Base-by-base conservation (phyloP, 1,140 invertebrate species). In the Zaprionus camerounensis region DNA sequence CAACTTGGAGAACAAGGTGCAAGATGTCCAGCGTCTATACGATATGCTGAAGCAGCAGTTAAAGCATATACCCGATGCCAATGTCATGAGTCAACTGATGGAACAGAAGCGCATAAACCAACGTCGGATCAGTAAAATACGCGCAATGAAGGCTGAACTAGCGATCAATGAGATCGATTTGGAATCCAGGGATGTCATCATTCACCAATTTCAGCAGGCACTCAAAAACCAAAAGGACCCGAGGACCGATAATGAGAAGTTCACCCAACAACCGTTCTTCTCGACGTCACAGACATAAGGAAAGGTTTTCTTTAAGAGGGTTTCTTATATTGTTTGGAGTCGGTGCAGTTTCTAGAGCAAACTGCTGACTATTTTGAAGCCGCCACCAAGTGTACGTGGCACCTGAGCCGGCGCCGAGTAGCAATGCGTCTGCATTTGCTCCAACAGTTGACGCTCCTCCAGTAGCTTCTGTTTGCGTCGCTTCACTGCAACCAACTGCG, bases 401-500 rank as follows among this genome's bases (percentile, higher is more conserved):
- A 88, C 44, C 31, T 82, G 81, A 3, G 87, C 72, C 3, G 92
- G 91, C 1, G 92, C 91, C 28, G 92, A 92, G 36, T 80, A 91
- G 73, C 91, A 92, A 49, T 92, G 85, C 0, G 80, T 65, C 38
- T 91, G 91, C 81, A 91, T 93, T 53, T 93, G 87, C 31, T 84
- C 82, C 0, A 92, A 62, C 3, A 91, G 31, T 1, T 92, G 77
- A 0, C 91, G 72, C 49, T 93, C 91, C 46, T 92, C 88, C 2
- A 92, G 58, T 0, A 93, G 74, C 44, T 92, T 93, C 62, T 92
- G 88, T 58, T 93, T 93, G n/a, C 82, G 81, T 26, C 86, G 83
- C 62, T 92, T 92, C 53, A 93, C 92, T 44, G 91, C 78, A 20
- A 88, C 65, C n/a, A 93, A 58, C 36, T 92, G 88, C 13, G 70